A percentile compares a stretch with the other conserved stretches of the same genome.
Evolutionary conservation across 1,140 invertebrate genomes (phyloP).

Genomic region (Trachymyrmex cornetzi): DNA sequence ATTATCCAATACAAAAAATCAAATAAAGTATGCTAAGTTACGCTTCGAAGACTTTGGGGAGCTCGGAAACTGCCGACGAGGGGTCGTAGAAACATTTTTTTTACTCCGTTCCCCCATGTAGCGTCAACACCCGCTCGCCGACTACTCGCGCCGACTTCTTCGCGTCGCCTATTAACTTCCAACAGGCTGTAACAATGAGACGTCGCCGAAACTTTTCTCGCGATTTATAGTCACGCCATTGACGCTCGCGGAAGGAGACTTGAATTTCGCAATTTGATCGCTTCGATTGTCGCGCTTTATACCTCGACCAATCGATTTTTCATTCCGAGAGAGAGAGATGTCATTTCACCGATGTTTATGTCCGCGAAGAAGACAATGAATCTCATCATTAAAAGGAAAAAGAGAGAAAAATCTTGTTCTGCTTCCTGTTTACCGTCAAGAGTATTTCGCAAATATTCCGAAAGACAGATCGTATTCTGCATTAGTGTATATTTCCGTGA

Average conservation of each 20-base stretch:
- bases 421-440: background rate
- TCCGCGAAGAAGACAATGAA: too few relatives aligned
- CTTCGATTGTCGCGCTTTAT: background rate
- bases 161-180: constrained; percentile 78
- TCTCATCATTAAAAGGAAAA: background rate
- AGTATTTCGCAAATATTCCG: background rate
- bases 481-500: constrained; percentile 15
- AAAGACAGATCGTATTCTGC: background rate
- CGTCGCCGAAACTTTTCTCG: constrained; percentile 54
- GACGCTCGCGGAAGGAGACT: constrained; percentile 39
- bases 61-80: constrained; percentile 69
- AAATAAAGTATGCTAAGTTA: constrained; percentile 87
- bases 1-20: constrained; percentile 87
- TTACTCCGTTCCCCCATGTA: constrained; percentile 59
- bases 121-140: constrained; percentile 42
- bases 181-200: constrained; percentile 76
- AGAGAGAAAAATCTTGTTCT: too few relatives aligned
- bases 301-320: background rate
- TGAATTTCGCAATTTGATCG: constrained; percentile 1
- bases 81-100: constrained; percentile 78
- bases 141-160: constrained; percentile 55
- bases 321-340: background rate
- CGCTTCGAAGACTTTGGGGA: constrained; percentile 82
- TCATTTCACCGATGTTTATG: background rate
- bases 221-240: constrained; percentile 58